phyloP scores from a whole-genome alignment of 1,140 invertebrate species.

The Cylas formicarius region DNA sequence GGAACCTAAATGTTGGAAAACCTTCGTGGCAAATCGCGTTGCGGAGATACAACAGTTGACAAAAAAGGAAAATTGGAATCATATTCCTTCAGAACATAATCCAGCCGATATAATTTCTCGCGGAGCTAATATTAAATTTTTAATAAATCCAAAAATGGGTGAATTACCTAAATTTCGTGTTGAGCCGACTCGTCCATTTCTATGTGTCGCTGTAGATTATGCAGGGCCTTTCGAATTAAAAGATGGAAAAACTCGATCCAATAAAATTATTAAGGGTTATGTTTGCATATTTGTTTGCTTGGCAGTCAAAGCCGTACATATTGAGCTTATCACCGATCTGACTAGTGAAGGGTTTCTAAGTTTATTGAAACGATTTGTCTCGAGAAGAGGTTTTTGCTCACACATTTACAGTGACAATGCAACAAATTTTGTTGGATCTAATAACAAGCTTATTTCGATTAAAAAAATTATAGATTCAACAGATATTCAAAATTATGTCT shows the following conservation, averaged over 20 bases:
- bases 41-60: too few species aligned
- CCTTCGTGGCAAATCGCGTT: too few species aligned
- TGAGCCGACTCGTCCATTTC: slow-evolving; percentile 33
- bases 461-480: slow-evolving; percentile 2
- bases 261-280: slow-evolving; percentile 12
- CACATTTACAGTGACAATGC: slow-evolving; percentile 28
- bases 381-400: slow-evolving; percentile 28
- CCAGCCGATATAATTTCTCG: slow-evolving; percentile 13
- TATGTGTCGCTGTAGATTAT: slow-evolving; percentile 24
- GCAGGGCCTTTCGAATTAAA: slow-evolving; percentile 15
- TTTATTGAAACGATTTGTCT: slow-evolving; percentile 33
- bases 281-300: slow-evolving; percentile 15
- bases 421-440: slow-evolving; percentile 8
- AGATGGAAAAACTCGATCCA: slow-evolving; percentile 3
- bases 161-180: slow-evolving; percentile 34
- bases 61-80: too few species aligned
- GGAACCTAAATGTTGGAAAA: too few species aligned
- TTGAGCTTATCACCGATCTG: slow-evolving; percentile 10
- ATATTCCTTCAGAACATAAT: too few species aligned
- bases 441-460: slow-evolving; percentile 8
- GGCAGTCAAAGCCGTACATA: slow-evolving; percentile 14
- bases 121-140: too few species aligned
- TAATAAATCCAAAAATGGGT: slow-evolving; percentile 35
- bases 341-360: slow-evolving; percentile 10
- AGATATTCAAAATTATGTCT: background rate